A percentile compares a stretch with the other conserved stretches of the same genome.
Evolutionary conservation across 2,888 invertebrate genomes (phyloP).

Genomic region (Prosapia bicincta): DNA sequence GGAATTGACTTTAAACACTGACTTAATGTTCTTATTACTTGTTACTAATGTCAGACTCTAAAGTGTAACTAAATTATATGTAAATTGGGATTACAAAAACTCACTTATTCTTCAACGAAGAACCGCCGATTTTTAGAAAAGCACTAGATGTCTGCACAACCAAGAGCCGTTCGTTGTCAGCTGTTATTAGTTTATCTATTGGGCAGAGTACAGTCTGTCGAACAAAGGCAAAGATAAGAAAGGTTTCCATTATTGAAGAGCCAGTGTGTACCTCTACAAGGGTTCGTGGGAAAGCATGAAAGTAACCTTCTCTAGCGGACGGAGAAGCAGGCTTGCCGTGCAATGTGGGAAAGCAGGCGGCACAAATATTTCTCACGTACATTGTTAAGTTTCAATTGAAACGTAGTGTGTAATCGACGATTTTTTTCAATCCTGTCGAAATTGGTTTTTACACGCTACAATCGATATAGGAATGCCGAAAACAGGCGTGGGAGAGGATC

Average conservation of each 20-base stretch:
- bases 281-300: neutral
- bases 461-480: neutral
- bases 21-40: no score
- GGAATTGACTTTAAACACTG: no score
- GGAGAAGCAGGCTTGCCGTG: neutral
- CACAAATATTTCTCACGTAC: neutral
- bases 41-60: no score
- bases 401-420: neutral
- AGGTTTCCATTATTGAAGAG: neutral
- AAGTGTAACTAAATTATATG: no score
- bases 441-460: neutral
- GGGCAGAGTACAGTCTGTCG: neutral
- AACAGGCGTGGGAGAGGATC: no score
- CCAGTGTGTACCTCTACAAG: neutral
- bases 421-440: neutral
- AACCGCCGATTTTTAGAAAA: no score
- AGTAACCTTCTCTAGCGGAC: constrained; percentile 1
- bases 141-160: no score
- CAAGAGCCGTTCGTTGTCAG: no score
- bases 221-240: neutral
- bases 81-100: no score
- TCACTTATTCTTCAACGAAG: no score
- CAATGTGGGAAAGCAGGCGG: neutral
- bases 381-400: neutral
- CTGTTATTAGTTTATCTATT: neutral